Conservation (phyloP, 2,113 vertebrate genomes). For the Proterorhinus semilunaris region DNA sequence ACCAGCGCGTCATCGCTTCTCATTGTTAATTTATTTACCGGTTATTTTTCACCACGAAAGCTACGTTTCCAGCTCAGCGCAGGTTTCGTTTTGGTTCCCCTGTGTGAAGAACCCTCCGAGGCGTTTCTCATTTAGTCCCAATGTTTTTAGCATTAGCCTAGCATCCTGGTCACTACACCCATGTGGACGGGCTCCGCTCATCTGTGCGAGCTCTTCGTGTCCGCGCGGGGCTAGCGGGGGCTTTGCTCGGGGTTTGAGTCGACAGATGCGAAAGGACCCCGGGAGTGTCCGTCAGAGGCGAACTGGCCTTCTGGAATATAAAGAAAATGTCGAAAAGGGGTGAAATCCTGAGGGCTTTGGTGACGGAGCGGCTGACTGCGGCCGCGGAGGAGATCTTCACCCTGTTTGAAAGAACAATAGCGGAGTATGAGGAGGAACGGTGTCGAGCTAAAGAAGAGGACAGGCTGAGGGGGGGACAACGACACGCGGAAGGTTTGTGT, state of each 20-base stretch:
- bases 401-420: constrained; percentile 18
- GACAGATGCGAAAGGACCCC: neutral
- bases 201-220: neutral
- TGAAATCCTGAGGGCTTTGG: neutral
- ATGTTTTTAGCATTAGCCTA: constrained; percentile 3
- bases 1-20: too few species aligned
- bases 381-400: constrained; percentile 19
- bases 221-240: too few species aligned
- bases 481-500: neutral
- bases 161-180: neutral
- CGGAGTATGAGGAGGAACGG: constrained; percentile 25
- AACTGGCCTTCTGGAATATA: neutral
- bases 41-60: too few species aligned
- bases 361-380: constrained; percentile 14
- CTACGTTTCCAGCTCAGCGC: too few species aligned
- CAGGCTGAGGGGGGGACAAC: neutral
- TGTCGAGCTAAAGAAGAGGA: neutral
- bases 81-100: too few species aligned
- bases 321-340: constrained; percentile 4
- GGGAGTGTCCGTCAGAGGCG: neutral
- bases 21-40: too few species aligned
- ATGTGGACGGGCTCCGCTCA: neutral
- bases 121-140: neutral
- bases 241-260: neutral
- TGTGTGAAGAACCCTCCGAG: too few species aligned